Conservation (phyloP, 2,888 invertebrate species). For the Erynnis tages region DNA sequence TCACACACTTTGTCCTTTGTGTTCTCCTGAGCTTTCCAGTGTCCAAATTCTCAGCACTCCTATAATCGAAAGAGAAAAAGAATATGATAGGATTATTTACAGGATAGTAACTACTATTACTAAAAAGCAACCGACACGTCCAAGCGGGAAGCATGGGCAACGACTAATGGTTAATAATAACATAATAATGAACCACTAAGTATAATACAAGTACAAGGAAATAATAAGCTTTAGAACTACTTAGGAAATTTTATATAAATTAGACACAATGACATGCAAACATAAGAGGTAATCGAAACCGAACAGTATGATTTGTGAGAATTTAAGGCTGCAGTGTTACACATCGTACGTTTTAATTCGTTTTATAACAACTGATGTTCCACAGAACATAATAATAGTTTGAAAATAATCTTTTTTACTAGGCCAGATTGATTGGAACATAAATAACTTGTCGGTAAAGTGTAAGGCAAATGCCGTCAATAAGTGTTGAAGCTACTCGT, state of each 20-base stretch:
- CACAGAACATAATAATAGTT: no score
- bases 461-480: no score
- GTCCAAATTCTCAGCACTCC: conserved; percentile 35
- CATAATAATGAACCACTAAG: not conserved
- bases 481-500: no score
- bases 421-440: no score
- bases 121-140: conserved; percentile 14
- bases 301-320: not conserved
- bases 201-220: conserved; percentile 6
- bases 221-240: conserved; percentile 1
- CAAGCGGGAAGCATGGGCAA: conserved; percentile 11
- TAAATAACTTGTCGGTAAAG: no score
- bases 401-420: no score
- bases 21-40: conserved; percentile 10
- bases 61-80: conserved; percentile 62
- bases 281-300: not conserved
- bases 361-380: not conserved
- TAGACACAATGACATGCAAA: conserved; percentile 11
- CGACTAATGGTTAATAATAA: not conserved
- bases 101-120: conserved; percentile 36
- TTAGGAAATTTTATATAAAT: not conserved
- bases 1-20: conserved; percentile 19
- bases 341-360: conserved; percentile 18
- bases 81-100: conserved; percentile 62
- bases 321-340: conserved; percentile 31